Evolutionary conservation across 2,113 vertebrate genomes (phyloP).

Genomic region (Motacilla tschutschensis): DNA sequence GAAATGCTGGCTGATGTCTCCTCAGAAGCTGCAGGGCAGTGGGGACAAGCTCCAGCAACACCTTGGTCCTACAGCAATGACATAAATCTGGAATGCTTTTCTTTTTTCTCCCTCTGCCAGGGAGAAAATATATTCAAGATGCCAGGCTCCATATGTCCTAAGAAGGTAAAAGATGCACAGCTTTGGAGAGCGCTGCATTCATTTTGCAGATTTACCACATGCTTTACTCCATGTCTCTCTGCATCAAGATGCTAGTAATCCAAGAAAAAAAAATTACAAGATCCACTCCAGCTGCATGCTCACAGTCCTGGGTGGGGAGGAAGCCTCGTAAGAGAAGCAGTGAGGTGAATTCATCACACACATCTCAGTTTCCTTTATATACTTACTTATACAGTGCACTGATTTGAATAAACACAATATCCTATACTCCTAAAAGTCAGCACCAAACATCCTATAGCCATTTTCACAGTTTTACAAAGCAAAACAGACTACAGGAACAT

Average conservation of each 20-base stretch:
- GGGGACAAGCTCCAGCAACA: not conserved
- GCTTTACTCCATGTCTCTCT: not conserved
- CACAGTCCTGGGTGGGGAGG: not conserved
- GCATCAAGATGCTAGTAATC: not conserved
- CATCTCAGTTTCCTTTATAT: not conserved
- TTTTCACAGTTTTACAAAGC: not conserved
- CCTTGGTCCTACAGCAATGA: not conserved
- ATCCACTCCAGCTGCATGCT: not conserved
- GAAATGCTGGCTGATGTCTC: not conserved
- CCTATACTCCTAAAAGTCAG: not conserved
- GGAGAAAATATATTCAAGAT: not conserved
- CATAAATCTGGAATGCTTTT: not conserved
- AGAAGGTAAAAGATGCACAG: not conserved
- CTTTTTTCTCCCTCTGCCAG: not conserved
- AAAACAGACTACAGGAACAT: not conserved
- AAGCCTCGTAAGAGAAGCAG: not conserved
- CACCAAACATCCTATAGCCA: not conserved
- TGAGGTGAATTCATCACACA: not conserved
- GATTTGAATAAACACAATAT: not conserved
- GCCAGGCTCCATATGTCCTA: not conserved
- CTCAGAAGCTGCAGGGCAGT: not conserved
- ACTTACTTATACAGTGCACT: not conserved
- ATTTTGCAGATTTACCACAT: accelerated
- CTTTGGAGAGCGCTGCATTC: not conserved
- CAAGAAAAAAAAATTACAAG: not conserved